Evolutionary conservation across 1,140 invertebrate species (phyloP).

Genomic region (Grapholita molesta): DNA sequence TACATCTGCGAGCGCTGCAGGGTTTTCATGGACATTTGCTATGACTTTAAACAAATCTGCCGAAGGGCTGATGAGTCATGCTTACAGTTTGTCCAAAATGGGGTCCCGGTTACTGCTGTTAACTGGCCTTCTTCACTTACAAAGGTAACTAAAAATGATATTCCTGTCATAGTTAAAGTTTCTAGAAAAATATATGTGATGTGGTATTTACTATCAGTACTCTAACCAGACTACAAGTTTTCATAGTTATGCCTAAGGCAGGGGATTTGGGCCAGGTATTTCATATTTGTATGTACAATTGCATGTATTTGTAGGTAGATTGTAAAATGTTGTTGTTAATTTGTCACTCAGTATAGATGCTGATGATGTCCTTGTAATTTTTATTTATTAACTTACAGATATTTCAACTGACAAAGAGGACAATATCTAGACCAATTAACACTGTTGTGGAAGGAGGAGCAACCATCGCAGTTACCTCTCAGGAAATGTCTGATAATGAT

Average conservation of each 20-base stretch:
- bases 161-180: too few species aligned
- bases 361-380: not conserved
- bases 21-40: constrained; percentile 82
- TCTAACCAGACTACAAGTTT: too few species aligned
- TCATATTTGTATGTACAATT: too few species aligned
- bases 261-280: too few species aligned
- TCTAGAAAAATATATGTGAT: too few species aligned
- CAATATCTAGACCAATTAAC: constrained; percentile 30
- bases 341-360: not conserved
- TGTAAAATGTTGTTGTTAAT: too few species aligned
- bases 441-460: constrained; percentile 54
- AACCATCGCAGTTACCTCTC: constrained; percentile 74
- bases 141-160: constrained; percentile 47
- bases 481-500: constrained; percentile 62
- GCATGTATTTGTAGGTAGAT: too few species aligned
- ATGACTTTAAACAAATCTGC: constrained; percentile 86
- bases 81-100: constrained; percentile 82
- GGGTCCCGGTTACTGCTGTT: constrained; percentile 79
- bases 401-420: constrained; percentile 18
- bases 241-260: too few species aligned
- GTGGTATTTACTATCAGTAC: too few species aligned
- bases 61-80: constrained; percentile 85
- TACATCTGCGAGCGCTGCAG: constrained; percentile 84
- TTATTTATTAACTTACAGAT: not conserved
- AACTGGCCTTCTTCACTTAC: constrained; percentile 56